phyloP scores from a whole-genome alignment of 2,113 vertebrate species.

The Lontra canadensis region DNA sequence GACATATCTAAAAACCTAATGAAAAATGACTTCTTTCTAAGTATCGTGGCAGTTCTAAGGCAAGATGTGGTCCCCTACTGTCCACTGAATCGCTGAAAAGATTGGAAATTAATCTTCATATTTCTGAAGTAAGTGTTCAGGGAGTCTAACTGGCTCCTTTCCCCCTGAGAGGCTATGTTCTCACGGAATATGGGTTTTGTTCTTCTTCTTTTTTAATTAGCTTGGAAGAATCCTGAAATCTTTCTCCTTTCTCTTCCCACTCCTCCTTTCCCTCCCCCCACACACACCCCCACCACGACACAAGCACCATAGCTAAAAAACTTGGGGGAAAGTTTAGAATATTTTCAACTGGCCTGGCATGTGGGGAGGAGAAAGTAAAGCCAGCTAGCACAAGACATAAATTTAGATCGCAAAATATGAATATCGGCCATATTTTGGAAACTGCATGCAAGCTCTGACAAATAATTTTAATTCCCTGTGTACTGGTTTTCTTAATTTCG shows the following conservation, averaged over 20 bases:
- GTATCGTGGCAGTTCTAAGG: slow-evolving; percentile 29
- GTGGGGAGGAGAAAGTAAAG: slow-evolving; percentile 75
- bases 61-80: slow-evolving; percentile 42
- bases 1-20: slow-evolving; percentile 57
- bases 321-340: slow-evolving; percentile 82
- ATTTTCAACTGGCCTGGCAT: slow-evolving; percentile 80
- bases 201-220: slow-evolving; percentile 74
- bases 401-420: slow-evolving; percentile 57
- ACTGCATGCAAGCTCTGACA: slow-evolving; percentile 58
- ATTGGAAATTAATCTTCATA: slow-evolving; percentile 75
- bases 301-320: slow-evolving; percentile 77
- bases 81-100: slow-evolving; percentile 58
- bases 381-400: slow-evolving; percentile 47
- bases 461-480: slow-evolving; percentile 50
- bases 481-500: slow-evolving; percentile 51
- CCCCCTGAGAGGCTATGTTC: slow-evolving; percentile 51
- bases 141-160: slow-evolving; percentile 50
- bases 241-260: not conserved
- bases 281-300: not conserved
- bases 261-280: not conserved
- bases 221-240: slow-evolving; percentile 18
- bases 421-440: slow-evolving; percentile 59
- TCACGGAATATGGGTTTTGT: slow-evolving; percentile 69
- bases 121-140: slow-evolving; percentile 60
- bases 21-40: slow-evolving; percentile 59